phyloP scores from a whole-genome alignment of 1,140 invertebrate species.

The Reticulitermes speratus region DNA sequence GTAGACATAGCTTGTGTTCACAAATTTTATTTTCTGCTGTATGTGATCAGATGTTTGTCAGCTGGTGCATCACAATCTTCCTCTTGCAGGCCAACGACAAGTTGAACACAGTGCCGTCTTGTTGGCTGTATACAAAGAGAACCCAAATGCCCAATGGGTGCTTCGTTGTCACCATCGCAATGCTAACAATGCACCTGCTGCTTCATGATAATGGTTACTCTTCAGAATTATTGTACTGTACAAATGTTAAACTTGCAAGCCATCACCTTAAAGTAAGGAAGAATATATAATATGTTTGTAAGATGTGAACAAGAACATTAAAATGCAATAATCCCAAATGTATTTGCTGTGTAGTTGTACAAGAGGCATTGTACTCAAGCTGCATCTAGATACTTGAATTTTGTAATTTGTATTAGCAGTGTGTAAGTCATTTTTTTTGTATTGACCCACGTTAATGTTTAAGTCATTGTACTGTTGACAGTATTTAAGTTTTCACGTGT shows the following conservation, averaged over 20 bases:
- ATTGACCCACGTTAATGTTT: too few relatives aligned
- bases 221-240: neutral
- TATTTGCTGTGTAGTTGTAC: neutral
- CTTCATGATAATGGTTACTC: conserved; percentile 1
- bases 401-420: neutral
- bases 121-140: conserved; percentile 50
- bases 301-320: neutral
- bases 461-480: too few relatives aligned
- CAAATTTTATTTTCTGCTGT: too few relatives aligned
- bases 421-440: too few relatives aligned
- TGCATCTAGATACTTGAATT: neutral
- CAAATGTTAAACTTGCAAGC: neutral
- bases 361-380: neutral
- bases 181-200: conserved; percentile 18
- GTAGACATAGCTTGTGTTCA: too few relatives aligned
- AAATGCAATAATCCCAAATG: neutral
- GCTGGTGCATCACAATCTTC: neutral
- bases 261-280: neutral
- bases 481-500: too few relatives aligned
- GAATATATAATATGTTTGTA: neutral
- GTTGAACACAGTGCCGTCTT: conserved; percentile 50
- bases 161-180: conserved; percentile 46
- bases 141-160: conserved; percentile 55
- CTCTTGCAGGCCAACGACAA: conserved; percentile 21
- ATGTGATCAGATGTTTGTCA: too few relatives aligned